A percentile compares a stretch with the other conserved stretches of the same genome.
Evolutionary conservation across 1,140 invertebrate genomes (phyloP).

Genomic region (Drosophila kepulauana): DNA sequence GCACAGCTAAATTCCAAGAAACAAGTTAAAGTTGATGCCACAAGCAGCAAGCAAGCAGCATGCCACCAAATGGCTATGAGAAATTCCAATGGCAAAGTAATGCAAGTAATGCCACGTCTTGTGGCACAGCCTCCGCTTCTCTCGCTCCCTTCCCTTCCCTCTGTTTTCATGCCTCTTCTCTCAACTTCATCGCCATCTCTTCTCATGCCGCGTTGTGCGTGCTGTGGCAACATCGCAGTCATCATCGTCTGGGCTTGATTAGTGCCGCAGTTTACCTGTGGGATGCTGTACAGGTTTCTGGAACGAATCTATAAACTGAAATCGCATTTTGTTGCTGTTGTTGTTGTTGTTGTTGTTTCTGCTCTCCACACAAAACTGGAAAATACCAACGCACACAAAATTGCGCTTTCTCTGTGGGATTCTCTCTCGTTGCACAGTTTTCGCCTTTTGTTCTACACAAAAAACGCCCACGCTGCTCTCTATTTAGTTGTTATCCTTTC

Average conservation of each 20-base stretch:
- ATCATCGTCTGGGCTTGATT: conserved; percentile 59
- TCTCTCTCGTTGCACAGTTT: conserved; percentile 27
- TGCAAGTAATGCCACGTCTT: conserved; percentile 44
- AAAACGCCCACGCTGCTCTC: conserved; percentile 34
- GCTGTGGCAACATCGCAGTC: conserved; percentile 2
- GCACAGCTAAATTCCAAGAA: conserved; percentile 63
- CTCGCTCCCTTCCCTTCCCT: conserved; percentile 9
- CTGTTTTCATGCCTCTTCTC: conserved; percentile 11
- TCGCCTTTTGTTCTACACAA: conserved; percentile 56
- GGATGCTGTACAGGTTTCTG: conserved; percentile 75
- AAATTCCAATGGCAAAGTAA: conserved; percentile 76
- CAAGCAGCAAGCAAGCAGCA: conserved; percentile 22
- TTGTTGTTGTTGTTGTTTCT: no score
- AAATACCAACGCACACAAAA: conserved; percentile 75
- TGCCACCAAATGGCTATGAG: conserved; percentile 50
- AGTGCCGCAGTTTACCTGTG: conserved; percentile 80
- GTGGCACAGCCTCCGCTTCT: conserved; percentile 15
- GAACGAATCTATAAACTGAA: conserved; percentile 79
- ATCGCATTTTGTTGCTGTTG: conserved; percentile 50
- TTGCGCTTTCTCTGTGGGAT: conserved; percentile 55
- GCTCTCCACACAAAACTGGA: conserved; percentile 35
- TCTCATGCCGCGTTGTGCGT: neutral
- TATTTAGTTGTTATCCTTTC: no score
- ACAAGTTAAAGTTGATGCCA: conserved; percentile 67
- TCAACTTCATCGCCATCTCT: neutral